Base-by-base conservation (phyloP, 1,140 invertebrate species). In the Drosophila trapezifrons region DNA sequence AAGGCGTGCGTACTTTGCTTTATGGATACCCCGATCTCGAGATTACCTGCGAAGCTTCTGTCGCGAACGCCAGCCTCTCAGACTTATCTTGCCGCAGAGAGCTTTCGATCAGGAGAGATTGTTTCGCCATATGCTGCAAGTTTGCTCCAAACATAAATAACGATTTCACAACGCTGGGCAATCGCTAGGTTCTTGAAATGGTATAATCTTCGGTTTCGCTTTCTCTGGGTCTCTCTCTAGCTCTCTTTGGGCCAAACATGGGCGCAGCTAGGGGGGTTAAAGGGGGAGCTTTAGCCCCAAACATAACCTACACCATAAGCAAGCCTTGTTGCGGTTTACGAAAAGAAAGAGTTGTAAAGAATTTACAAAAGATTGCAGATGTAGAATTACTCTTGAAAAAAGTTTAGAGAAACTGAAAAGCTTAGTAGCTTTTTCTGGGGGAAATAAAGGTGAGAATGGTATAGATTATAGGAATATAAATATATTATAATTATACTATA, bases 131-230 rank as follows among this genome's bases (percentile, higher is more conserved):
- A 59, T 47, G 42, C 47, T 51, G 70, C 3, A 72, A 83, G 47
- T 27, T 49, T 58, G 27, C 62, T 42, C n/a, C 46, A 42, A 38
- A 72, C 74, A 69, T 57, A 57, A 64, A 75, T 76, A 72, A 64
- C 47, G 40, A 85, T 85, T 85, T 85, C 81, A 81, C 81, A 85
- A 85, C 52, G 57, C 64, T 32, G 1, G 49, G 82, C 64, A 84
- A 84, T 85, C 37, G 52, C 5, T 52, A 13, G 29, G 55, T 63
- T 63, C 65, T 75, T 27, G 32, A 62, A 13, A 47, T 66, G 25
- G 62, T n/a, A 66, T 57, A 49, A 45, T 35, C 15, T 43, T 37
- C 46, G 27, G 9, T 27, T n/a, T 62, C 45, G 32, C 27, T 13
- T 29, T 40, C 65, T 51, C 46, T 15, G 27, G 25, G 20, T 27